Conservation (phyloP, 2,113 vertebrate genomes). For the Trichomycterus rosablanca region DNA sequence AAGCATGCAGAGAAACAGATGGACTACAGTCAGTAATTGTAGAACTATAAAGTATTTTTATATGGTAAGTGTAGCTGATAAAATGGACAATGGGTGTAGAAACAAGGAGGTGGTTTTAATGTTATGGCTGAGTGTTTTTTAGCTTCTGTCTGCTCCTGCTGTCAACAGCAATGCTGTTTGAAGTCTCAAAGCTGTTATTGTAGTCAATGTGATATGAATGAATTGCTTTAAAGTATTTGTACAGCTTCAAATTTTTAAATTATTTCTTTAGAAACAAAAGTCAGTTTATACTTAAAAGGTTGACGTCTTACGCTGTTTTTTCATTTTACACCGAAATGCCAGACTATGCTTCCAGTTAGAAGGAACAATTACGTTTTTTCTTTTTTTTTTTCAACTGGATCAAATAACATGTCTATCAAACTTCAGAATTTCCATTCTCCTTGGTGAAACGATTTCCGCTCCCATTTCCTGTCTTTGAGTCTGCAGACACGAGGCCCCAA, state of each 20-base stretch:
- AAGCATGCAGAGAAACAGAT: too few relatives aligned
- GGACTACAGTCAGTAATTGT: too few relatives aligned
- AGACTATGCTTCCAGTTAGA: slow-evolving; percentile 50
- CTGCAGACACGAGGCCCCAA: slow-evolving; percentile 53
- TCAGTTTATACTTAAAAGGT: slow-evolving; percentile 53
- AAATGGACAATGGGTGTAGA: too few relatives aligned
- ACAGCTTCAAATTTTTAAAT: slow-evolving; percentile 52
- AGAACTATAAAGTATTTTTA: too few relatives aligned
- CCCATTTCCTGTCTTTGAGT: slow-evolving; percentile 46
- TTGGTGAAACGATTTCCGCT: slow-evolving; percentile 20
- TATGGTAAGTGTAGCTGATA: too few relatives aligned
- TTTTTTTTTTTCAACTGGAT: too few relatives aligned
- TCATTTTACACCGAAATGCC: slow-evolving; percentile 50
- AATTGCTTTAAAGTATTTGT: slow-evolving; percentile 55
- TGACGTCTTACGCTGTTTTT: slow-evolving; percentile 60
- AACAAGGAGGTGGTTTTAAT: too few relatives aligned
- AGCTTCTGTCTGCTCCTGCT: slow-evolving; percentile 25
- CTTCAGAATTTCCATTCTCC: slow-evolving; percentile 61
- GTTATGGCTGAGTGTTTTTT: too few relatives aligned
- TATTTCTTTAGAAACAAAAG: slow-evolving; percentile 60
- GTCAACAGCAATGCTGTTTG: slow-evolving; percentile 31
- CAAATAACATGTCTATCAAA: slow-evolving; percentile 62
- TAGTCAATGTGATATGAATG: slow-evolving; percentile 53
- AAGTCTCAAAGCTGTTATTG: slow-evolving; percentile 37
- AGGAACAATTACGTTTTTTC: slow-evolving; percentile 34